Base-by-base conservation (phyloP, 2,113 vertebrate species). In the Taxidea taxus region DNA sequence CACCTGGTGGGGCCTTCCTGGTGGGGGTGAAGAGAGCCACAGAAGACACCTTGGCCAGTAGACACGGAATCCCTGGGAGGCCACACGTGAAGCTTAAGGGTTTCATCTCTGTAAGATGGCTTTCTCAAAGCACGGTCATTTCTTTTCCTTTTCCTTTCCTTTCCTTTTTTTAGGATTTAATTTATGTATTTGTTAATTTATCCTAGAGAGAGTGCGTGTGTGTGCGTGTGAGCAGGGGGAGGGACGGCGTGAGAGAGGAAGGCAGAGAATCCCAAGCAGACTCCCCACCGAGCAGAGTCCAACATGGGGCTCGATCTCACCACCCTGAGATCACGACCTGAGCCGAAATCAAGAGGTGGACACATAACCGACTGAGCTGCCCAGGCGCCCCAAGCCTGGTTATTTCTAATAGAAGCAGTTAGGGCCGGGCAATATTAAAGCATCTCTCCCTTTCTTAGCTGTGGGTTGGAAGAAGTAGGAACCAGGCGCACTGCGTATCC, bases 361-460 rank as follows among this genome's bases (percentile, higher is more conserved):
- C 6, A 0, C 62, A 16, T 4, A 15, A 15, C 31, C 15, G 3
- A n/a, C 31, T 0, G 31, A 66, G 64, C 64, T 31, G 2, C 64
- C 64, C 31, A 7, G 64, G 64, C 3, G 0, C 15, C 2, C 37
- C 70, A 23, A 68, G 10, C 68, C 20, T 39, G 72, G 39, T 84
- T 44, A 62, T 62, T 44, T 60, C 39, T 18, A 44, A 44, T 4
- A 66, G 83, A 47, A 47, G 29, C 58, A 47, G 4, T n/a, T 2
- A 15, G 6, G 58, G 11, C 18, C 7, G 13, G 14, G 13, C 18
- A 7, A 12, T 23, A 31, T 12, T 44, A 16, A 44, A 64, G 58
- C 13, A 2, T 12, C 3, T 44, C 25, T 23, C 37, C 56, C 39
- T 44, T 44, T 34, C 31, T 47, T 42, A 64, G 39, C 81, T 18